These are phyloP conservation scores for Melozone crissalis DNA, from an alignment of 2,113 vertebrate genomes.

Conservation along the genomic window DNA sequence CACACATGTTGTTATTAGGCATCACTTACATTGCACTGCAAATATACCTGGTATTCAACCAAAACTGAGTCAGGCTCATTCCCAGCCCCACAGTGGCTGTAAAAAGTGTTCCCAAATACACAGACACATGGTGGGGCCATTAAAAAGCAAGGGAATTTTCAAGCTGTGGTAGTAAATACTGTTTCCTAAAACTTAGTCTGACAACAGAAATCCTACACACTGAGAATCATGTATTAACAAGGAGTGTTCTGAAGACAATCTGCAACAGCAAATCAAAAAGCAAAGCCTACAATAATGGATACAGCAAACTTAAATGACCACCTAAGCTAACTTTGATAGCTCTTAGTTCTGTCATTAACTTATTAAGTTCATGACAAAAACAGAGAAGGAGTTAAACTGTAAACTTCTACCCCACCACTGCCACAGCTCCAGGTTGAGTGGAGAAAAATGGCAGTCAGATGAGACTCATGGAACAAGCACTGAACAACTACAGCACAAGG, in stretches of 20 bases:
- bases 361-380: neutral
- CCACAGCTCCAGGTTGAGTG: neutral
- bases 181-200: neutral
- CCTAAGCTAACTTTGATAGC: neutral
- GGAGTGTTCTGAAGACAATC: neutral
- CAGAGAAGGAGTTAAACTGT: neutral
- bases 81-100: neutral
- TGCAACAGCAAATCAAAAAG: neutral
- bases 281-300: neutral
- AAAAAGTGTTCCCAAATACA: constrained; percentile 5
- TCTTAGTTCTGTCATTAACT: neutral
- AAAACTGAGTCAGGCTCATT: neutral
- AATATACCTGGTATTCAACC: neutral
- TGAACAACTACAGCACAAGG: neutral
- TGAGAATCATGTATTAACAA: neutral
- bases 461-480: neutral
- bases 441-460: constrained; percentile 12
- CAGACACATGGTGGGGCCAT: neutral
- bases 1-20: neutral
- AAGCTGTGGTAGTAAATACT: neutral
- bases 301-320: neutral
- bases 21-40: neutral
- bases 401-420: neutral
- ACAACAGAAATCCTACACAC: neutral
- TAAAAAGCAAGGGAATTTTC: neutral